These are phyloP conservation scores for Enoplosus armatus DNA, from an alignment of 2,797 vertebrate genomes.

Conservation along the genomic window DNA sequence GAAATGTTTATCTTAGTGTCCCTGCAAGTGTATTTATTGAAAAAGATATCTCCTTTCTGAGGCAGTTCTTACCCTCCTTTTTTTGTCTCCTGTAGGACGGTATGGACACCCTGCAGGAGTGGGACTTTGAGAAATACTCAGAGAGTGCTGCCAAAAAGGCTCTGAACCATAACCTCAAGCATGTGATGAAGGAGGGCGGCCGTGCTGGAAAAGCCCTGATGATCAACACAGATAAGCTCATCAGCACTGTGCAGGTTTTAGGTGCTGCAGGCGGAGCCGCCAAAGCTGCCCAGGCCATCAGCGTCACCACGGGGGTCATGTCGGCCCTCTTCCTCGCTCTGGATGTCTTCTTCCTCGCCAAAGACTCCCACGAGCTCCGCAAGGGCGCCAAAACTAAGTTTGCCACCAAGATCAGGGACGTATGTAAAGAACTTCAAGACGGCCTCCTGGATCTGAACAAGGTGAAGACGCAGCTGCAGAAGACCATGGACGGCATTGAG, in stretches of 20 bases:
- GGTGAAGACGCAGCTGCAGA: constrained; percentile 80
- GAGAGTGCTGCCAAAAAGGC: constrained; percentile 81
- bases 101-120: constrained; percentile 82
- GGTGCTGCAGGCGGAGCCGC: constrained; percentile 72
- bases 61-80: not conserved
- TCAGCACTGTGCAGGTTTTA: constrained; percentile 84
- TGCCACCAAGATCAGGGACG: constrained; percentile 82
- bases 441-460: constrained; percentile 81
- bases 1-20: too few relatives aligned
- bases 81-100: constrained; percentile 72
- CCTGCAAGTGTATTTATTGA: not conserved
- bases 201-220: constrained; percentile 82
- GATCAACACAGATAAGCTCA: constrained; percentile 83
- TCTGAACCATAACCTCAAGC: constrained; percentile 84
- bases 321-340: constrained; percentile 79
- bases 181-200: constrained; percentile 85
- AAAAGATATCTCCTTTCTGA: not conserved
- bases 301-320: constrained; percentile 76
- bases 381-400: constrained; percentile 83
- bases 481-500: constrained; percentile 82
- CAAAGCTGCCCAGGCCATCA: constrained; percentile 76
- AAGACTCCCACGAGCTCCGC: constrained; percentile 80
- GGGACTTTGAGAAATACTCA: constrained; percentile 84
- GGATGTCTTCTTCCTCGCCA: constrained; percentile 82
- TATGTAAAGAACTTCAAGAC: constrained; percentile 82